Conservation (phyloP, 30 jellyfish, hydroid and myxozoan species). For the Hydra vulgaris region DNA sequence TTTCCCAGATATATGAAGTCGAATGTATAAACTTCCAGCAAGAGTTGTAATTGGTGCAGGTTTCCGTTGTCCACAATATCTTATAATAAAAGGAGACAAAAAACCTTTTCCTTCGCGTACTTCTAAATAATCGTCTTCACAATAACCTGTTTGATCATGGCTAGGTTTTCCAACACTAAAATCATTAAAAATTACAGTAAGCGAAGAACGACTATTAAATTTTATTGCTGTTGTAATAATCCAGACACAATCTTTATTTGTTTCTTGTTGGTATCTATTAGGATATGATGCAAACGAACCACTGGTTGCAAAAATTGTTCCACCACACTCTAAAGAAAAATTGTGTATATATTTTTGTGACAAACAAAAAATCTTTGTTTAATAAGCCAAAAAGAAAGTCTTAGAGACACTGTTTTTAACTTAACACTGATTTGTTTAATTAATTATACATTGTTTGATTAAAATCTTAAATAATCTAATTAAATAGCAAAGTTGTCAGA, state of each 20-base stretch:
- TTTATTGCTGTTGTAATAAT: constrained; percentile 27
- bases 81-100: constrained; percentile 54
- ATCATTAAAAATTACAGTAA: constrained; percentile 48
- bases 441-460: no score
- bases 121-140: constrained; percentile 71
- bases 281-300: constrained; percentile 41
- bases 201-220: constrained; percentile 8
- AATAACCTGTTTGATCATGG: constrained; percentile 29
- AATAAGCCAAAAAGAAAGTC: no score
- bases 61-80: constrained; percentile 49
- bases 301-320: constrained; percentile 38
- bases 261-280: not conserved
- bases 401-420: no score
- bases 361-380: not conserved
- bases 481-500: no score
- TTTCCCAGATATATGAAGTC: constrained; percentile 37
- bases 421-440: no score
- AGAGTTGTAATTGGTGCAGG: constrained; percentile 68
- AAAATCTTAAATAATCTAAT: no score
- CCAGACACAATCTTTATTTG: constrained; percentile 68
- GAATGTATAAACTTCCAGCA: constrained; percentile 61
- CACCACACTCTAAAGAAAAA: constrained; percentile 60
- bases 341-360: not conserved
- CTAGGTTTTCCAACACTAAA: constrained; percentile 52
- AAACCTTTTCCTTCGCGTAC: constrained; percentile 87